These are phyloP conservation scores for Bombyx mori DNA, from an alignment of 1,140 invertebrate genomes.

Conservation along the genomic window DNA sequence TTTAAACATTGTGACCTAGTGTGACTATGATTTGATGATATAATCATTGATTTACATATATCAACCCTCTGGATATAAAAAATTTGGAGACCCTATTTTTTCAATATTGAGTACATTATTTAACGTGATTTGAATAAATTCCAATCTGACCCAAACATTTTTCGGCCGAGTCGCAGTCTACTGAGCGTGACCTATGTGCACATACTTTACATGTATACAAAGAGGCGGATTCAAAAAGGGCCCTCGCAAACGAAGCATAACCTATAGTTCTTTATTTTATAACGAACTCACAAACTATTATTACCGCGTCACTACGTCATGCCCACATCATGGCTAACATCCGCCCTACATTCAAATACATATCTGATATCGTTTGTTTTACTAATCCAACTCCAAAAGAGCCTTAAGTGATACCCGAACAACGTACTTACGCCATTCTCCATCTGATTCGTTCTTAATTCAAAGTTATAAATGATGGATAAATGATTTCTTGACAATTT, in stretches of 20 bases:
- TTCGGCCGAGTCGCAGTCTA: too few species aligned
- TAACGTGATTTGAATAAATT: too few species aligned
- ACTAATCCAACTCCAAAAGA: conserved; percentile 9
- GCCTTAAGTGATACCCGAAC: background rate
- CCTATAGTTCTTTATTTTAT: conserved; percentile 57
- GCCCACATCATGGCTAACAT: conserved; percentile 55
- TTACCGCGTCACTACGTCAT: conserved; percentile 60
- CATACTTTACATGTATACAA: conserved; percentile 22
- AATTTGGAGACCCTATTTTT: too few species aligned
- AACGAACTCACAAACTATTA: conserved; percentile 59
- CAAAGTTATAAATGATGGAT: conserved; percentile 35
- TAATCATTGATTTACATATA: too few species aligned
- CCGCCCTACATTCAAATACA: conserved; percentile 48
- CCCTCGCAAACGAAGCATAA: conserved; percentile 48
- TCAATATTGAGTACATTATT: too few species aligned
- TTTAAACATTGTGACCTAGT: too few species aligned
- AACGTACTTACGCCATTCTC: too few species aligned
- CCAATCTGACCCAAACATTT: too few species aligned
- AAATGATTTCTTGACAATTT: conserved; percentile 61
- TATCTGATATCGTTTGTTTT: conserved; percentile 54
- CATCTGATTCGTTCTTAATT: background rate
- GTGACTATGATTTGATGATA: too few species aligned
- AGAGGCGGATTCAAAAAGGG: conserved; percentile 45
- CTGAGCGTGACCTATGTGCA: background rate
- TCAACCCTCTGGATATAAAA: too few species aligned